These are phyloP conservation scores for Coturnix japonica DNA, from an alignment of 2,113 vertebrate species.

Conservation along the genomic window DNA sequence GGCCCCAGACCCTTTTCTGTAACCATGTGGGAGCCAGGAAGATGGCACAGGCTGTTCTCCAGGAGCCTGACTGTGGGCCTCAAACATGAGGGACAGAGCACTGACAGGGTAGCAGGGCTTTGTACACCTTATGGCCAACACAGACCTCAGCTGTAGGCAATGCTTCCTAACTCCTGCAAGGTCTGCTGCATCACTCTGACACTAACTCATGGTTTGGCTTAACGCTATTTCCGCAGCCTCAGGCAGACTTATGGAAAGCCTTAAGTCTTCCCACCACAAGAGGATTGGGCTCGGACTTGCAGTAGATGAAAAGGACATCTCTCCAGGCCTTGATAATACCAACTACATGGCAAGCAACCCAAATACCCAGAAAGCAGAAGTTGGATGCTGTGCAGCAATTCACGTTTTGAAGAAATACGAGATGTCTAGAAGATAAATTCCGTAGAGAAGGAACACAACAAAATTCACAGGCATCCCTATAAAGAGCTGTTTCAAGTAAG, in stretches of 20 bases:
- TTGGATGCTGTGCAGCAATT: rapidly evolving
- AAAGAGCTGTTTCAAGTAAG: not conserved
- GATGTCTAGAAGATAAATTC: not conserved
- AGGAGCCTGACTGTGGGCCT: rapidly evolving
- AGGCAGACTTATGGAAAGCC: rapidly evolving
- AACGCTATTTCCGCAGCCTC: not conserved
- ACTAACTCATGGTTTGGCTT: rapidly evolving
- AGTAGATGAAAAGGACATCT: not conserved
- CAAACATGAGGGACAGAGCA: rapidly evolving
- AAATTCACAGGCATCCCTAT: not conserved
- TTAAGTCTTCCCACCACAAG: rapidly evolving
- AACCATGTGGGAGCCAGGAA: rapidly evolving
- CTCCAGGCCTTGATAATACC: not conserved
- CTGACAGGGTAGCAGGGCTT: rapidly evolving
- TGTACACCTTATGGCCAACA: not conserved
- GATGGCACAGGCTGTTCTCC: not conserved
- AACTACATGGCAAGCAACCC: not conserved
- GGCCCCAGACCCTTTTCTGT: not conserved
- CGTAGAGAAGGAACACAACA: rapidly evolving
- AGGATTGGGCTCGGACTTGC: not conserved
- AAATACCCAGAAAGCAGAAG: not conserved
- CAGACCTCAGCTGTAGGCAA: not conserved
- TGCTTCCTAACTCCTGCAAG: not conserved
- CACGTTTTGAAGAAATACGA: not conserved
- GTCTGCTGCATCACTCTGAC: rapidly evolving